A percentile compares a stretch with the other conserved stretches of the same genome.
These are phyloP conservation scores for Halichondria panicea DNA, from an alignment of 37 sponge, comb jelly and placozoan genomes.

Conservation along the genomic window DNA sequence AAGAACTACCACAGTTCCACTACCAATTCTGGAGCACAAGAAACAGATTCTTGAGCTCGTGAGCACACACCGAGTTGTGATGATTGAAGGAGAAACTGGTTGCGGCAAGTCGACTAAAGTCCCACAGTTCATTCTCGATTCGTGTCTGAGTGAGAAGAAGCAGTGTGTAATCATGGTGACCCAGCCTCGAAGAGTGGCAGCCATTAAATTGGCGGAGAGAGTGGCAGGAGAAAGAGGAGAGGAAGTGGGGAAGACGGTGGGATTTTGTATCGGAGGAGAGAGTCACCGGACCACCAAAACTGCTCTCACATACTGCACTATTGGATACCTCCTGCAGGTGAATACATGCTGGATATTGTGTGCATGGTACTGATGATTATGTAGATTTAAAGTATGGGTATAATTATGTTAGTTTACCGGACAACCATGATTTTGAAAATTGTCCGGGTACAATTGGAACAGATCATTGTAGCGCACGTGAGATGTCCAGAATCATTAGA, in stretches of 20 bases:
- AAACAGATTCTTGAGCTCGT: slow-evolving; percentile 52
- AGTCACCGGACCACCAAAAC: neutral
- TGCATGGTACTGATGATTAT: too few relatives aligned
- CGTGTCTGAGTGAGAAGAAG: slow-evolving; percentile 1
- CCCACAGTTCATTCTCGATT: slow-evolving; percentile 78
- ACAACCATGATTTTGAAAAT: neutral
- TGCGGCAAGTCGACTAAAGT: slow-evolving; percentile 81
- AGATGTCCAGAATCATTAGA: too few relatives aligned
- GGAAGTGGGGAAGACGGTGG: slow-evolving; percentile 52
- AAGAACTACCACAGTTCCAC: too few relatives aligned
- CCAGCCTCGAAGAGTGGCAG: slow-evolving; percentile 79
- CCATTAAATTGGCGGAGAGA: slow-evolving; percentile 57
- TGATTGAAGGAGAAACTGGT: slow-evolving; percentile 78
- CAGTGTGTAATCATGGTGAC: slow-evolving; percentile 55
- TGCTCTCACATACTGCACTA: slow-evolving; percentile 61
- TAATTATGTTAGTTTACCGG: neutral
- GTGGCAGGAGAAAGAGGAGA: slow-evolving; percentile 54
- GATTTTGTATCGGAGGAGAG: slow-evolving; percentile 72
- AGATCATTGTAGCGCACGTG: too few relatives aligned
- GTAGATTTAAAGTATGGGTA: too few relatives aligned
- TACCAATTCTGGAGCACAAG: slow-evolving; percentile 59
- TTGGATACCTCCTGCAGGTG: slow-evolving; percentile 73
- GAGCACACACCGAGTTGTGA: slow-evolving; percentile 40
- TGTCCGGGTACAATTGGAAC: too few relatives aligned
- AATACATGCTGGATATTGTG: too few relatives aligned